Conservation (phyloP, 2,797 vertebrate genomes). For the Hyperoplus immaculatus region DNA sequence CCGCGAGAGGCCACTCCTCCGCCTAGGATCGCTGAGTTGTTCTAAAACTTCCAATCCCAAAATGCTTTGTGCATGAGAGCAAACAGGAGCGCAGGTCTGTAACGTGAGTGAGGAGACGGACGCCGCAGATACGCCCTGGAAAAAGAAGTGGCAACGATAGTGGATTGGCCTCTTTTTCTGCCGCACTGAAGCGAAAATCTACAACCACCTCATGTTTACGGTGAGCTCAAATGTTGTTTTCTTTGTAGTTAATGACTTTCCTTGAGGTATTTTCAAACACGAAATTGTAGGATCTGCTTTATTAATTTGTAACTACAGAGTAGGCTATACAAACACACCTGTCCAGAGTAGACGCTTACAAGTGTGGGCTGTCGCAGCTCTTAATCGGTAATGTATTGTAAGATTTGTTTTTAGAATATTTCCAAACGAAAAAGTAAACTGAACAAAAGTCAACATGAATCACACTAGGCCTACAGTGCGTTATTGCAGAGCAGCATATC, state of each 20-base stretch:
- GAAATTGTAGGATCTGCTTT: not conserved
- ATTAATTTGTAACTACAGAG: conserved; percentile 43
- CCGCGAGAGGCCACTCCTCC: conserved; percentile 2
- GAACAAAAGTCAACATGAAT: not conserved
- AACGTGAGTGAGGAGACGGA: conserved; percentile 46
- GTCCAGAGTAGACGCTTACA: conserved; percentile 4
- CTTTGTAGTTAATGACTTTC: not conserved
- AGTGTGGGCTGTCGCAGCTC: conserved; percentile 2
- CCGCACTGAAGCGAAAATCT: conserved; percentile 26
- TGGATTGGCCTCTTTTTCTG: conserved; percentile 42
- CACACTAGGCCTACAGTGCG: not conserved
- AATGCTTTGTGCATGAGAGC: conserved; percentile 61
- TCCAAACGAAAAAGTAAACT: not conserved
- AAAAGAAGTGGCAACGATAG: conserved; percentile 40
- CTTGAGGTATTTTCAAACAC: not conserved
- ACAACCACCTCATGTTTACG: conserved; percentile 58
- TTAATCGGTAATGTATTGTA: conserved; percentile 8
- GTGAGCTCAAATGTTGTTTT: conserved; percentile 60
- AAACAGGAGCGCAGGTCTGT: conserved; percentile 37
- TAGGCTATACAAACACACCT: conserved; percentile 41
- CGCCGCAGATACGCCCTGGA: conserved; percentile 42
- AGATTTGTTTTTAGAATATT: conserved; percentile 1
- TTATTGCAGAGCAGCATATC: not conserved
- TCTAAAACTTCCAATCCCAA: conserved; percentile 77
- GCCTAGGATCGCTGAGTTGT: not conserved